Percentiles rank a stretch among this genome's conserved stretches.
Evolutionary conservation across 2,113 vertebrate species (phyloP).

Genomic region (Hiodon alosoides): DNA sequence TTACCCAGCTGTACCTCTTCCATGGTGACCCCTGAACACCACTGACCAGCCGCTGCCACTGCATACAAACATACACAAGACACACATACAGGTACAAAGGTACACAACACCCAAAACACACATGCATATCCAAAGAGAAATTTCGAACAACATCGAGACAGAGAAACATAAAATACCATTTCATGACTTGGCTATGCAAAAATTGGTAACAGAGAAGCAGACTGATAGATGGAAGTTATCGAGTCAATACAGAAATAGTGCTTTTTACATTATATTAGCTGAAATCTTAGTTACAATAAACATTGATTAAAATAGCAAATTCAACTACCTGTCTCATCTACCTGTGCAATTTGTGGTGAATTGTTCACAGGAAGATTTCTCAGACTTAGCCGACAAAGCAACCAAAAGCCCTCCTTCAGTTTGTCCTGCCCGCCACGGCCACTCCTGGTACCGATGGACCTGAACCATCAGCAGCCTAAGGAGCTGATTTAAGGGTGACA

Average conservation of each 20-base stretch:
- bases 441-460: slow-evolving; percentile 17
- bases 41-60: slow-evolving; percentile 58
- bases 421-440: neutral
- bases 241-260: neutral
- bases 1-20: slow-evolving; percentile 45
- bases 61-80: slow-evolving; percentile 15
- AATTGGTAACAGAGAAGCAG: neutral
- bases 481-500: slow-evolving; percentile 8
- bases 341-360: slow-evolving; percentile 37
- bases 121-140: too few relatives aligned
- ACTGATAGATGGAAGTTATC: neutral
- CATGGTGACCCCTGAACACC: slow-evolving; percentile 40
- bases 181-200: neutral
- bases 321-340: slow-evolving; percentile 23
- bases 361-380: neutral
- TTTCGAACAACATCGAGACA: neutral
- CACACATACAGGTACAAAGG: neutral
- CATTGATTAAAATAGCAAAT: neutral
- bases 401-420: slow-evolving; percentile 47
- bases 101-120: neutral
- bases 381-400: slow-evolving; percentile 36
- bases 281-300: too few relatives aligned
- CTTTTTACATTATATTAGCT: too few relatives aligned
- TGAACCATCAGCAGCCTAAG: slow-evolving; percentile 36
- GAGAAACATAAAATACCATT: neutral